Base-by-base conservation (phyloP, 1,140 invertebrate species). In the Asbolus verrucosus region DNA sequence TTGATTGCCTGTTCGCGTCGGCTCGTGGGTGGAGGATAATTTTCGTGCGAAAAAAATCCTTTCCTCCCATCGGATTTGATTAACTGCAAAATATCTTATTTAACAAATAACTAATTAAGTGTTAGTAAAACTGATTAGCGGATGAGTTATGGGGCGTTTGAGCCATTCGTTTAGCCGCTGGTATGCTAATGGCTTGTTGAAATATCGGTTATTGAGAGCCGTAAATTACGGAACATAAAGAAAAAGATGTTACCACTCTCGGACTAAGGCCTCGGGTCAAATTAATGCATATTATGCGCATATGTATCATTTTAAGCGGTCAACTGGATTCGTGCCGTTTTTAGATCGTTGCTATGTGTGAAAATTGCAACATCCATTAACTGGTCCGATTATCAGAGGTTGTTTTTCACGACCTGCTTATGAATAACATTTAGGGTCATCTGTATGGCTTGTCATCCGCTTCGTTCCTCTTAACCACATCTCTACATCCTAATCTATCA, bases 141-240 rank as follows among this genome's bases (percentile, higher is more conserved):
- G 54, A 75, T 75, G 73, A 75, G 38, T 73, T 70, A 75, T 75
- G 54, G 9, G 63, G 41, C 30, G 31, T 73, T 70, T 68, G 65
- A 68, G 59, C 33, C 66, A 43, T 39, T 67, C 31, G 50, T 54
- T 63, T 61, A 62, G 63, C 67, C 63, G 71, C 60, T 19, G 65
- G 61, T 66, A 72, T 69, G 61, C 67, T 72, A 72, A 72, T 72
- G 54, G 50, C 70, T 69, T 72, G 70, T 72, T 72, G 70, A 72
- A 72, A 72, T 72, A 72, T 69, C 70, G 66, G 66, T 72, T 72
- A 72, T 72, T 72, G 66, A 72, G 66, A 19, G 13, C 43, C 66
- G 67, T 72, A 72, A 72, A 72, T 72, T 69, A 72, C 61, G 21
- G 9, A 41, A 33, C 33, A 65, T 31, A 18, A 59, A 38, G 59